Base-by-base conservation (phyloP, 2,797 vertebrate genomes). In the Nasua narica region DNA sequence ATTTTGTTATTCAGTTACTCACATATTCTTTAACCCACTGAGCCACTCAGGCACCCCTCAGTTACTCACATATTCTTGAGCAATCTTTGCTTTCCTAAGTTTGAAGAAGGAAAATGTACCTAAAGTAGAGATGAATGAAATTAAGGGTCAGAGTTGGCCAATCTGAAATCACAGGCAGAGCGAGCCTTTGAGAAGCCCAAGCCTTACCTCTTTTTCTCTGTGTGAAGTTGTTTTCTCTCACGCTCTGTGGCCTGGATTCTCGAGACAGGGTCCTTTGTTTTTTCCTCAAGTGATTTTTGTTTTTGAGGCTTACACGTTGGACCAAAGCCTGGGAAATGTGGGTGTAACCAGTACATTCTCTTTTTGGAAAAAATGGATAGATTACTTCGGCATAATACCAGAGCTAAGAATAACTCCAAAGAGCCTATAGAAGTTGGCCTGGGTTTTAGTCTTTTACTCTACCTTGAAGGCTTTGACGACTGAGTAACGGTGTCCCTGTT, bases 311-410 rank as follows among this genome's bases (percentile, higher is more conserved):
- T 87, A 58, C 35, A 67, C 9, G 67, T 25, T 91, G 27, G 27
- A 67, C 48, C 9, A 70, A 85, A 88, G 25, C 2, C 43, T 95
- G 40, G 35, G 19, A 87, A 74, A 79, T 29, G 14, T 91, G 60
- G 0, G 7, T 90, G 1, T 65, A 58, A 69, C 21, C 54, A 43
- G 27, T 65, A 56, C 8, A 60, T 56, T 85, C 10, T 72, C 4
- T 1, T 52, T 97, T 95, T 43, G 62, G 62, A 92, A 62, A 83
- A 94, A 96, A 90, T 76, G 54, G 23, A 2, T 79, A 82, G 46
- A 83, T 87, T 87, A 58, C 2, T 35, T 83, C 35, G 82, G 32
- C 67, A 87, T 92, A 79, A 67, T 92, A 60, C 10, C 18, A 83
- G 11, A 81, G 32, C 50, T 86, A 60, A 93, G 46, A 94, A 83